These are phyloP conservation scores for Xanthia icteritia DNA, from an alignment of 2,888 invertebrate species.

Conservation along the genomic window DNA sequence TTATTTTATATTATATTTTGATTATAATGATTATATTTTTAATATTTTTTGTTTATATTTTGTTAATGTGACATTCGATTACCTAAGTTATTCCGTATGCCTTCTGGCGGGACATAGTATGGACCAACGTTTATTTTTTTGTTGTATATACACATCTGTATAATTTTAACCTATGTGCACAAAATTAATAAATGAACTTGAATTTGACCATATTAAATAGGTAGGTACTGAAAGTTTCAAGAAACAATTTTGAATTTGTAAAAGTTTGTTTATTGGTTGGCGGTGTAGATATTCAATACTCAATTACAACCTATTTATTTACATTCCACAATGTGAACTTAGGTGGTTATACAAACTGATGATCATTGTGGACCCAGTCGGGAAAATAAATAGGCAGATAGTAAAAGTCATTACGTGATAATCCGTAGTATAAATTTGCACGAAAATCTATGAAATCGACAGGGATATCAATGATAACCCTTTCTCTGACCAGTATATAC, in stretches of 20 bases:
- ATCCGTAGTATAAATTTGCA: neutral
- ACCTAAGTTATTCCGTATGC: no score
- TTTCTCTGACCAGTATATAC: neutral
- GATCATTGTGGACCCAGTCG: neutral
- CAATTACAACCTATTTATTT: neutral
- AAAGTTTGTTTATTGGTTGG: neutral
- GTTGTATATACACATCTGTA: no score
- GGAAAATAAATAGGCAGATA: neutral
- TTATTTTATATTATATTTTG: no score
- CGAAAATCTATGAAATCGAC: neutral
- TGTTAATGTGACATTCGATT: no score
- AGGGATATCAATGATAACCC: neutral
- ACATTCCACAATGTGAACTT: neutral
- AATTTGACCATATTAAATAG: neutral
- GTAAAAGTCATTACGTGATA: neutral
- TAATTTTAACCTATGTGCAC: no score
- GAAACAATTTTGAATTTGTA: neutral
- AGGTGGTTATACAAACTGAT: neutral
- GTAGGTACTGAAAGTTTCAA: no score
- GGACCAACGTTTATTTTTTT: no score
- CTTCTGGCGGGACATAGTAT: no score
- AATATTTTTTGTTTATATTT: no score
- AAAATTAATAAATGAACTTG: no score
- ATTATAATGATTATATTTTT: no score
- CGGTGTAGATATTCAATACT: neutral